Percentiles rank a stretch among this genome's conserved stretches.
Evolutionary conservation across 30 jellyfish, hydroid and myxozoan species (phyloP).

Genomic region (Pelagia noctiluca): DNA sequence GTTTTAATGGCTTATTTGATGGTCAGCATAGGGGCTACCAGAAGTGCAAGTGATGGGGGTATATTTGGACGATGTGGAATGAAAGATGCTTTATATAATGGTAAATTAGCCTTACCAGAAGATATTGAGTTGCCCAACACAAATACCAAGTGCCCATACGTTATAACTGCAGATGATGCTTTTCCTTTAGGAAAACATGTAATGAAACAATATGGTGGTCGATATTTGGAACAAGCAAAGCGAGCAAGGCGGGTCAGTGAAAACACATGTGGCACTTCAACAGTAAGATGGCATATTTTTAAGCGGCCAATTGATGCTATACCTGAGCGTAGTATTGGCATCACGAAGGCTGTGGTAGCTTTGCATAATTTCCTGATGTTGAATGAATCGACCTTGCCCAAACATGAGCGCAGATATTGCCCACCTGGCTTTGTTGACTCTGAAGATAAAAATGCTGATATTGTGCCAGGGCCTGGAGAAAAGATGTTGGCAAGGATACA

Average conservation of each 20-base stretch:
- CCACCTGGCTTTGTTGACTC: constrained; percentile 60
- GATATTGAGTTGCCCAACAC: constrained; percentile 48
- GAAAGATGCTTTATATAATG: constrained; percentile 12
- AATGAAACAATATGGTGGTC: constrained; percentile 79
- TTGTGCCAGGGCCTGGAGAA: constrained; percentile 66
- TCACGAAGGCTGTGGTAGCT: constrained; percentile 76
- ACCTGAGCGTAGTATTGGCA: constrained; percentile 54
- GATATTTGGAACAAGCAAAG: constrained; percentile 53
- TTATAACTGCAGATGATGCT: constrained; percentile 76
- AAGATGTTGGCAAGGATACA: constrained; percentile 37
- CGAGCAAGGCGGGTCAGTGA: constrained; percentile 74
- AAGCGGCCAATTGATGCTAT: constrained; percentile 75
- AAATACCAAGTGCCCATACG: constrained; percentile 44
- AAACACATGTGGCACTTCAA: constrained; percentile 76
- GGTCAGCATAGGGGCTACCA: constrained; percentile 65
- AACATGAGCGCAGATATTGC: constrained; percentile 55
- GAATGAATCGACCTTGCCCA: constrained; percentile 39
- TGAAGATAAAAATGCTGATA: constrained; percentile 33
- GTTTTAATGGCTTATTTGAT: constrained; percentile 59
- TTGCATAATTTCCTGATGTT: constrained; percentile 62
- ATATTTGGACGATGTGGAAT: constrained; percentile 38
- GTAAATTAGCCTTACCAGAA: constrained; percentile 21
- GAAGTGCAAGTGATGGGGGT: constrained; percentile 61
- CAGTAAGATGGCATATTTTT: constrained; percentile 72
- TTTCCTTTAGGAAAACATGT: constrained; percentile 69